These are phyloP conservation scores for Dolichallabes microphthalmus DNA, from an alignment of 2,113 vertebrate species.

Conservation along the genomic window DNA sequence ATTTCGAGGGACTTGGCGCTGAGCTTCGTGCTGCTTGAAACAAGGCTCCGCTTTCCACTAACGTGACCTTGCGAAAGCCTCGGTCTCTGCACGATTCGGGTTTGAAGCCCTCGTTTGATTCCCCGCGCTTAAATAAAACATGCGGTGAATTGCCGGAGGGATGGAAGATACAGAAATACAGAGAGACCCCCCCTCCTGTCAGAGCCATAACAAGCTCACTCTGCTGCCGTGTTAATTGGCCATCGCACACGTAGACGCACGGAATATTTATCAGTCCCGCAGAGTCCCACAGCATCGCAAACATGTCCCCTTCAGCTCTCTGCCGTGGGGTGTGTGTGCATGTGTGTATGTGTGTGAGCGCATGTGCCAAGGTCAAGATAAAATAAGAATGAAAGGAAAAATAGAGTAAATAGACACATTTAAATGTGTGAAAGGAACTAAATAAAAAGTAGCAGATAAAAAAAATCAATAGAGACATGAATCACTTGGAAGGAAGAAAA, in stretches of 20 bases:
- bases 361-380: neutral
- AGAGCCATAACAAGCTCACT: constrained; percentile 48
- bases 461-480: too few species aligned
- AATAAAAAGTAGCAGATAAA: neutral
- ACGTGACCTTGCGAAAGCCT: constrained; percentile 50
- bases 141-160: constrained; percentile 23
- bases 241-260: constrained; percentile 39
- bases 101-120: constrained; percentile 48
- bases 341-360: constrained; percentile 8
- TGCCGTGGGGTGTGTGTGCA: neutral
- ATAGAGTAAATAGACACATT: too few species aligned
- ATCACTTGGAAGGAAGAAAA: too few species aligned
- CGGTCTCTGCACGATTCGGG: constrained; percentile 30
- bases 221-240: constrained; percentile 51
- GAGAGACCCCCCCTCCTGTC: constrained; percentile 44
- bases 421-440: neutral
- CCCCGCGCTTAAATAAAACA: constrained; percentile 56
- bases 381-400: neutral
- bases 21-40: constrained; percentile 17
- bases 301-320: constrained; percentile 21
- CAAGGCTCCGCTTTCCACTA: constrained; percentile 44
- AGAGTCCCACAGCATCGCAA: constrained; percentile 29
- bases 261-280: constrained; percentile 50
- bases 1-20: constrained; percentile 10
- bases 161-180: constrained; percentile 32